Conservation (phyloP, 1,140 invertebrate genomes). For the Andricus grossulariae region DNA sequence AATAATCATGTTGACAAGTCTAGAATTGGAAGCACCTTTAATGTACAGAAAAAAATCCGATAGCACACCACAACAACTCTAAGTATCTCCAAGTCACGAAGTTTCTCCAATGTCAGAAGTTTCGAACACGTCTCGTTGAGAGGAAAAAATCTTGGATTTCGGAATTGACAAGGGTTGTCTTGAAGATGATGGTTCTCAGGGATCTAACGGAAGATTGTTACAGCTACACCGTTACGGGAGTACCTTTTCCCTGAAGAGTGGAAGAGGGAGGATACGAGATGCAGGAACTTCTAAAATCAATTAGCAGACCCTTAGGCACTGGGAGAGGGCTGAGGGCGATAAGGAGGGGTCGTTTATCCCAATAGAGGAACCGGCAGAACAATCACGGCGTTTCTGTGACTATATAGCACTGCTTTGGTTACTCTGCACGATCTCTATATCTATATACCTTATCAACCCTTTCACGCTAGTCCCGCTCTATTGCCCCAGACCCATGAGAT, state of each 20-base stretch:
- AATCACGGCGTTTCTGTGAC: slow-evolving; percentile 37
- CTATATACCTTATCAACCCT: slow-evolving; percentile 23
- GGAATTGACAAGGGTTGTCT: slow-evolving; percentile 15
- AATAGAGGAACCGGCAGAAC: slow-evolving; percentile 43
- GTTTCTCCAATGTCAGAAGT: slow-evolving; percentile 12
- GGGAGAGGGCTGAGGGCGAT: slow-evolving; percentile 32
- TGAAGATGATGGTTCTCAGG: slow-evolving; percentile 33
- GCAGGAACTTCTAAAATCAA: slow-evolving; percentile 60
- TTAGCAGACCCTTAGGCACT: slow-evolving; percentile 54
- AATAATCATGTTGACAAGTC: too few species aligned
- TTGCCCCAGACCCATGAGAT: slow-evolving; percentile 38
- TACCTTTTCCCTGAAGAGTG: slow-evolving; percentile 26
- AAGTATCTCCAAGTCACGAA: neutral
- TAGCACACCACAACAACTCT: neutral
- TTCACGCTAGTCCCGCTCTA: slow-evolving; percentile 32
- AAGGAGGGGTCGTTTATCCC: slow-evolving; percentile 49
- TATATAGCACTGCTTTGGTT: slow-evolving; percentile 6
- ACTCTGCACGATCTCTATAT: slow-evolving; percentile 3
- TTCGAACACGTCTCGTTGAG: slow-evolving; percentile 10
- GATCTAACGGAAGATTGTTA: slow-evolving; percentile 9
- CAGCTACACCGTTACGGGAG: neutral
- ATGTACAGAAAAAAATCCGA: neutral
- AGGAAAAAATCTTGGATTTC: slow-evolving; percentile 12
- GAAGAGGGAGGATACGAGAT: slow-evolving; percentile 23
- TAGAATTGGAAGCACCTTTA: too few species aligned